These are phyloP conservation scores for Pseudobourletiella spinata DNA, from an alignment of 1,140 invertebrate species.

Conservation along the genomic window DNA sequence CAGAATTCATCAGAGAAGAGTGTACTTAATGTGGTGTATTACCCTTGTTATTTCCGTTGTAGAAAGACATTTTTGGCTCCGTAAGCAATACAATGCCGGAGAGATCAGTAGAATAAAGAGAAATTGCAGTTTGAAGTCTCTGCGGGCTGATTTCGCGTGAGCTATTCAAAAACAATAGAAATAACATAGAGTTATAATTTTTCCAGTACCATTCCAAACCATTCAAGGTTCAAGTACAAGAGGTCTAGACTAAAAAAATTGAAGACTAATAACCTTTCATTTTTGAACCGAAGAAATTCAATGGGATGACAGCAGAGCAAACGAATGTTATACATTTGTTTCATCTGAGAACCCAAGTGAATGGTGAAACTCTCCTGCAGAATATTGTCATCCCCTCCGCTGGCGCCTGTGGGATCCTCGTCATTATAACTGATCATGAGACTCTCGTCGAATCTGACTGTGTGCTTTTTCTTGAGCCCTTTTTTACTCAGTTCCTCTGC, in stretches of 20 bases:
- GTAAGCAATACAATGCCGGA: slow-evolving; percentile 78
- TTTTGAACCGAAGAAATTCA: slow-evolving; percentile 61
- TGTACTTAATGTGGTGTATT: no score
- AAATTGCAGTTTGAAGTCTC: slow-evolving; percentile 83
- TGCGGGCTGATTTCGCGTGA: slow-evolving; percentile 49
- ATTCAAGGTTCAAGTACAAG: no score
- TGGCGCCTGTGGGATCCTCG: slow-evolving; percentile 37
- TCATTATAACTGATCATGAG: slow-evolving; percentile 32
- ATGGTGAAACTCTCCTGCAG: slow-evolving; percentile 95
- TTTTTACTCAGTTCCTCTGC: slow-evolving; percentile 43
- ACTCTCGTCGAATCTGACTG: slow-evolving; percentile 31
- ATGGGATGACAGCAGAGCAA: slow-evolving; percentile 77
- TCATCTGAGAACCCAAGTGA: slow-evolving; percentile 92
- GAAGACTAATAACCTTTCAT: slow-evolving; percentile 41
- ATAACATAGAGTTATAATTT: no score
- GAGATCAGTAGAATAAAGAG: slow-evolving; percentile 82
- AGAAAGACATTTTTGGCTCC: slow-evolving; percentile 63
- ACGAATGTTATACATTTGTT: slow-evolving; percentile 95
- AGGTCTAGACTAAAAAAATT: no score
- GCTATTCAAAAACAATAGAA: slow-evolving; percentile 18
- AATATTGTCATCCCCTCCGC: slow-evolving; percentile 40
- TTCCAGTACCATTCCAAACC: no score
- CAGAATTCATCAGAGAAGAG: no score
- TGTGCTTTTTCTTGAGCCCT: slow-evolving; percentile 29
- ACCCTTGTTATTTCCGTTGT: slow-evolving; percentile 64